Percentiles rank a stretch among this genome's conserved stretches.
These are phyloP conservation scores for Patiria pectinifera DNA, from an alignment of 53 echinoderm and acorn worm genomes.

Conservation along the genomic window DNA sequence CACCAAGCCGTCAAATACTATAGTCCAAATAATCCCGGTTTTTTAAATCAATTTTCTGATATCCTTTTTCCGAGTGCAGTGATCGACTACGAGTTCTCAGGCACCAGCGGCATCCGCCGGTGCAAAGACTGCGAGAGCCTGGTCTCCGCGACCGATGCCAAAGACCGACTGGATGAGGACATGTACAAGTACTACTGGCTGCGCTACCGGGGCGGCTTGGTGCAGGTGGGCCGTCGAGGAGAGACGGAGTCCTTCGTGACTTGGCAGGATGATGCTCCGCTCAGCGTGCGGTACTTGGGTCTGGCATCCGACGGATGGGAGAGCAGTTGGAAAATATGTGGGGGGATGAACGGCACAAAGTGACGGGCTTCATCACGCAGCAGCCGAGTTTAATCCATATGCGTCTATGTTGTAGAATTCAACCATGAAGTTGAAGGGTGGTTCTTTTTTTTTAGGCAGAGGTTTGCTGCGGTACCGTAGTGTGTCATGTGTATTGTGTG, in stretches of 20 bases:
- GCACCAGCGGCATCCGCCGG: background rate
- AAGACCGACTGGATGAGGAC: background rate
- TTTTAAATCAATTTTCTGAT: background rate
- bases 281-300: conserved; percentile 13
- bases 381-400: too few species aligned
- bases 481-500: too few species aligned
- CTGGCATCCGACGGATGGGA: background rate
- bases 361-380: too few species aligned
- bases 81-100: background rate
- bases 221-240: background rate
- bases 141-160: background rate
- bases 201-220: background rate
- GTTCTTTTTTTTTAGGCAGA: too few species aligned
- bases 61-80: background rate
- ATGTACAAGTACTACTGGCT: background rate
- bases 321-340: background rate
- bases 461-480: too few species aligned
- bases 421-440: too few species aligned
- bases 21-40: background rate
- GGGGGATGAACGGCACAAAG: background rate
- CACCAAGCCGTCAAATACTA: too few species aligned
- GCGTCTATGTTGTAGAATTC: too few species aligned
- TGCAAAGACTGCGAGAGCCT: background rate
- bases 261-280: conserved; percentile 12
- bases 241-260: background rate